These are phyloP conservation scores for Gambusia affinis DNA, from an alignment of 2,113 vertebrate genomes.

Conservation along the genomic window DNA sequence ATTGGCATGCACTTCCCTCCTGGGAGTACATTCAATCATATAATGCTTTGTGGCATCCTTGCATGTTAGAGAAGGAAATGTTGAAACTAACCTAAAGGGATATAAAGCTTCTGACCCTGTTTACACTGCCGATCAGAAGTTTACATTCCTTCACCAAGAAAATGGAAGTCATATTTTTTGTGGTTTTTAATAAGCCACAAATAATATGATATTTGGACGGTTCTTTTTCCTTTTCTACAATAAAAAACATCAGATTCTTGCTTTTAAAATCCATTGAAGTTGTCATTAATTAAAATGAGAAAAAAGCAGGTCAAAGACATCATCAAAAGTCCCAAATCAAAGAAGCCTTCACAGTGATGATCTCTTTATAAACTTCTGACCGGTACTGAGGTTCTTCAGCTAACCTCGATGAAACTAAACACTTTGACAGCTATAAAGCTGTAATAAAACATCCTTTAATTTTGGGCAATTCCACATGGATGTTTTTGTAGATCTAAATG, in stretches of 20 bases:
- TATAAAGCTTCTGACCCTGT: slow-evolving; percentile 30
- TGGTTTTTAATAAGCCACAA: no score
- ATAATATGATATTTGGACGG: background rate
- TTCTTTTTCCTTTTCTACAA: background rate
- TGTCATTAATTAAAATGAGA: background rate
- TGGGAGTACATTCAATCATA: slow-evolving; percentile 23
- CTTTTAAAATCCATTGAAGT: background rate
- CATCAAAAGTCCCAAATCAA: background rate
- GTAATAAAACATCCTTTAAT: slow-evolving; percentile 12
- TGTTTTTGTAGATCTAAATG: slow-evolving; percentile 17
- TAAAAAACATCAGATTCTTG: background rate
- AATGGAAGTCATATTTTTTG: background rate
- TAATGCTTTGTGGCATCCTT: slow-evolving; percentile 39
- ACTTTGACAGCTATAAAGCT: slow-evolving; percentile 40
- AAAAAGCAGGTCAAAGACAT: background rate
- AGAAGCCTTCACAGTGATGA: no score
- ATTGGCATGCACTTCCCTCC: slow-evolving; percentile 61
- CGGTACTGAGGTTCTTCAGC: background rate
- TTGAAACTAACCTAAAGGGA: slow-evolving; percentile 46
- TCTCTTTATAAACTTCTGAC: background rate
- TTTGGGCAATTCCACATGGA: slow-evolving; percentile 19
- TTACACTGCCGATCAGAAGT: slow-evolving; percentile 3
- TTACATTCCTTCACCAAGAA: background rate
- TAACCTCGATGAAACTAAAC: slow-evolving; percentile 42
- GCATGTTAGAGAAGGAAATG: slow-evolving; percentile 56